Evolutionary conservation across 2,113 vertebrate genomes (phyloP), one percentile per base, ranked within the genome.

Genomic region (Silurus glanis): DNA sequence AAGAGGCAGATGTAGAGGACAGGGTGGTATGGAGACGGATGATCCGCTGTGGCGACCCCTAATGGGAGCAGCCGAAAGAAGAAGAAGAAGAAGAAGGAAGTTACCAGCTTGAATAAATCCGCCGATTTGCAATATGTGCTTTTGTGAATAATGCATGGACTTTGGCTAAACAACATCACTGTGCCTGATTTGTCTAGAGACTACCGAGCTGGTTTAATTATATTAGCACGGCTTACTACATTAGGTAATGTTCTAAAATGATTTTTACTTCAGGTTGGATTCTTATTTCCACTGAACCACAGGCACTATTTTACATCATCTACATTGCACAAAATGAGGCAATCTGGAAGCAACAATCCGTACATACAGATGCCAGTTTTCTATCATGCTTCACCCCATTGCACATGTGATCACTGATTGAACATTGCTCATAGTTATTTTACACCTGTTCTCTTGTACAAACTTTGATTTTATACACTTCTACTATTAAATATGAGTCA

Each of bases 121-220:
- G 82, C 74, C 87, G 80, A 76, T 66, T 81, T 76, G 19, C 82
- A 37, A 53, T 21, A 83, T 83, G 71, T 82, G 83, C 82, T 47
- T 85, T 75, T 49, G 53, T 89, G 51, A 87, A 91, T 89, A 84
- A 90, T 90, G 83, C 55, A 91, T 89, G 66, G 56, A 51, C 62
- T 90, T 89, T 91, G 88, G 56, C 89, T 82, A 90, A 76, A 80
- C 78, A 74, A 84, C 74, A 82, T 85, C 84, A 83, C 58, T 7
- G 82, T 86, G 79, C 82, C 23, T 86, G 67, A 90, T 87, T 81
- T 87, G 64, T 79, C 82, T 75, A 10, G 87, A 83, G 79, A 88
- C 71, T 59, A n/a, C 37, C 3, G 9, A 49, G 71, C 71, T 53
- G 49, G 53, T 76, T 10, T 25, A 53, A 51, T 76, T 76, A 14